These are phyloP conservation scores for Trichopria drosophilae DNA, from an alignment of 2,888 invertebrate genomes.

Conservation along the genomic window DNA sequence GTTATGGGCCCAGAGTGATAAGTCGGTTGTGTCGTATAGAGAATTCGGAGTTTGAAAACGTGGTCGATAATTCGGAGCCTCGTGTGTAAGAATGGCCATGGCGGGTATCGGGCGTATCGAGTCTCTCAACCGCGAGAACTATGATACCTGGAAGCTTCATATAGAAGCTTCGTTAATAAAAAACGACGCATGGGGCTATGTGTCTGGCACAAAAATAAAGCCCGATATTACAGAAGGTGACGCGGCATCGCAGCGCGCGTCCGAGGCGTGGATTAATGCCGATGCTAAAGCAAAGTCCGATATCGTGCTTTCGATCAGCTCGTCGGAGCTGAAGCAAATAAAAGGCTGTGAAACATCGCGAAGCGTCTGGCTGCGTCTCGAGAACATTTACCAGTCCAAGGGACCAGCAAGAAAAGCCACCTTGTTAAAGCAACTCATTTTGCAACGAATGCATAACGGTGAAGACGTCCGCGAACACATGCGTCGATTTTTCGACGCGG, in stretches of 20 bases:
- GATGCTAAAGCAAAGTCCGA: slow-evolving; percentile 16
- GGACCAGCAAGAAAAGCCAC: slow-evolving; percentile 26
- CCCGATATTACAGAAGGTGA: neutral
- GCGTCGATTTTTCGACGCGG: slow-evolving; percentile 17
- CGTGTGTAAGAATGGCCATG: too few species aligned
- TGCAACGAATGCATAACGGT: too few species aligned
- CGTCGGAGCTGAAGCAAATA: too few species aligned
- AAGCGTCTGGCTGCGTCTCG: slow-evolving; percentile 23
- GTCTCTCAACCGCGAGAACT: slow-evolving; percentile 1
- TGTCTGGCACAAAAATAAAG: too few species aligned
- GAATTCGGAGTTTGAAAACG: too few species aligned
- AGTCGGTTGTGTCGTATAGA: too few species aligned
- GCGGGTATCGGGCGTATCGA: neutral
- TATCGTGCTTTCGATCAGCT: too few species aligned
- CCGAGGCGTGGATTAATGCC: neutral
- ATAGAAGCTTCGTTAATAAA: too few species aligned
- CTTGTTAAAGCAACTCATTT: slow-evolving; percentile 23
- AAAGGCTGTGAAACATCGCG: slow-evolving; percentile 24
- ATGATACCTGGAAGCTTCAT: slow-evolving; percentile 12
- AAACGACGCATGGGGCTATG: slow-evolving; percentile 22
- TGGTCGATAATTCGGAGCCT: too few species aligned
- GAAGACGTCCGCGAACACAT: slow-evolving; percentile 23
- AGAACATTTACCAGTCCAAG: slow-evolving; percentile 18
- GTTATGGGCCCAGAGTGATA: too few species aligned
- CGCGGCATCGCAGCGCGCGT: neutral